Evolutionary conservation across 1,140 invertebrate genomes (phyloP).

Genomic region (Drosophila obscura): DNA sequence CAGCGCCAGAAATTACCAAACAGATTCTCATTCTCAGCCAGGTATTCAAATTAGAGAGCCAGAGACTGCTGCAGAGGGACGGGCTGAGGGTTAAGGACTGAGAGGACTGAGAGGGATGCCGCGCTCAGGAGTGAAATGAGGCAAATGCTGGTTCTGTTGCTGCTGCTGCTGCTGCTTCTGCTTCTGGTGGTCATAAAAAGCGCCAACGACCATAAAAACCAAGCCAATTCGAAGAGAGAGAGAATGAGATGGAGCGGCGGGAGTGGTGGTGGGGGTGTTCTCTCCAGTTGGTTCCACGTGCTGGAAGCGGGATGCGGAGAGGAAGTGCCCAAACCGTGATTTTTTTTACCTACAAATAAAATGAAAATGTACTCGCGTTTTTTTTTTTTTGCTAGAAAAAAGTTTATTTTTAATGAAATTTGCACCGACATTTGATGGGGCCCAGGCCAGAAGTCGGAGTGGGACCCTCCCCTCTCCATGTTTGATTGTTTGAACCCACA

Average conservation of each 20-base stretch:
- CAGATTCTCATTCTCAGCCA: conserved; percentile 51
- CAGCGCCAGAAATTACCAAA: conserved; percentile 34
- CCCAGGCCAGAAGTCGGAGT: conserved; percentile 21
- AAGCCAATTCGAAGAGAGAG: conserved; percentile 41
- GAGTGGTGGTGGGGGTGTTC: neutral
- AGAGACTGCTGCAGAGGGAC: too few relatives aligned
- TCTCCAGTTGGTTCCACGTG: too few relatives aligned
- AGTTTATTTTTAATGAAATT: conserved; percentile 82
- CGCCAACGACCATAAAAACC: conserved; percentile 73
- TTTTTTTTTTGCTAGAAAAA: conserved; percentile 59
- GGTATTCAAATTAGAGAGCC: conserved; percentile 77
- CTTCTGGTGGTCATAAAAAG: conserved; percentile 66
- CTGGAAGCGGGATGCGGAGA: neutral
- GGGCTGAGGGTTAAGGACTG: too few relatives aligned
- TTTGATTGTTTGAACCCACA: conserved; percentile 38
- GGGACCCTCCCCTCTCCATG: conserved; percentile 21
- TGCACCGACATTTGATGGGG: conserved; percentile 76
- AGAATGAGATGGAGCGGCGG: neutral
- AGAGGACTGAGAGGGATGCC: neutral
- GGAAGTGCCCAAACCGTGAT: conserved; percentile 67
- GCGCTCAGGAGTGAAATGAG: conserved; percentile 69
- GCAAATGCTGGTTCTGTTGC: conserved; percentile 47
- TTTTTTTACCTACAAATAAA: conserved; percentile 69
- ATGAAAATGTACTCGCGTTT: conserved; percentile 75
- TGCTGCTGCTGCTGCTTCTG: conserved; percentile 21